Conservation (phyloP, 1,140 invertebrate genomes). For the Euwallacea similis region DNA sequence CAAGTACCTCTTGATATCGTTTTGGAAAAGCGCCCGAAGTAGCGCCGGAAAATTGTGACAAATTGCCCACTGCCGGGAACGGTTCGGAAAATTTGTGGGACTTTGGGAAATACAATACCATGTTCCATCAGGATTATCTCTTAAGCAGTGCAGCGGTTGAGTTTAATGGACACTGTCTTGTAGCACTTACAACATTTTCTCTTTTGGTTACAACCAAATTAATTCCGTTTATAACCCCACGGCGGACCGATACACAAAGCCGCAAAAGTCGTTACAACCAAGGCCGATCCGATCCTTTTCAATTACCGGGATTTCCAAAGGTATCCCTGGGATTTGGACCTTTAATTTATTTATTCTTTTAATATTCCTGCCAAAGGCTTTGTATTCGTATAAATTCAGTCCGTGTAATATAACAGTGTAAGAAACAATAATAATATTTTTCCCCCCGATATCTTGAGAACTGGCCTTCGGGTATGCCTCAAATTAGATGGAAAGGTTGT, state of each 20-base stretch:
- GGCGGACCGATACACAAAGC: slow-evolving; percentile 19
- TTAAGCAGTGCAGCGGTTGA: too few relatives aligned
- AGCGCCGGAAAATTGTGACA: slow-evolving; percentile 29
- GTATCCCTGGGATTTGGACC: slow-evolving; percentile 5
- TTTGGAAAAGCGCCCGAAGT: slow-evolving; percentile 23
- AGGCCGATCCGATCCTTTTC: slow-evolving; percentile 10
- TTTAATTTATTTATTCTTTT: slow-evolving; percentile 19
- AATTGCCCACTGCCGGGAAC: slow-evolving; percentile 12
- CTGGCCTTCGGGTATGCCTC: too few relatives aligned
- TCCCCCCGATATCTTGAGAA: too few relatives aligned
- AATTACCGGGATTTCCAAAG: slow-evolving; percentile 12
- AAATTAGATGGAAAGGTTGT: too few relatives aligned
- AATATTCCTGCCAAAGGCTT: background rate
- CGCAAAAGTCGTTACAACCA: slow-evolving; percentile 17
- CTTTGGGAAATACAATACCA: too few relatives aligned
- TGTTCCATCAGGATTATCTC: too few relatives aligned
- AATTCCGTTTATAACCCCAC: slow-evolving; percentile 15
- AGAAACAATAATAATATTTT: too few relatives aligned
- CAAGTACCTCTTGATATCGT: slow-evolving; percentile 29
- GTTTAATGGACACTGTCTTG: too few relatives aligned
- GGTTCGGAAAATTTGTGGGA: background rate
- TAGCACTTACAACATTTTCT: too few relatives aligned
- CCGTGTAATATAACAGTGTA: too few relatives aligned
- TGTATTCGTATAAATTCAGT: too few relatives aligned
- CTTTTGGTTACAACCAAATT: slow-evolving; percentile 8